phyloP scores from a whole-genome alignment of 1,140 invertebrate genomes.

The Hylaeus anthracinus region DNA sequence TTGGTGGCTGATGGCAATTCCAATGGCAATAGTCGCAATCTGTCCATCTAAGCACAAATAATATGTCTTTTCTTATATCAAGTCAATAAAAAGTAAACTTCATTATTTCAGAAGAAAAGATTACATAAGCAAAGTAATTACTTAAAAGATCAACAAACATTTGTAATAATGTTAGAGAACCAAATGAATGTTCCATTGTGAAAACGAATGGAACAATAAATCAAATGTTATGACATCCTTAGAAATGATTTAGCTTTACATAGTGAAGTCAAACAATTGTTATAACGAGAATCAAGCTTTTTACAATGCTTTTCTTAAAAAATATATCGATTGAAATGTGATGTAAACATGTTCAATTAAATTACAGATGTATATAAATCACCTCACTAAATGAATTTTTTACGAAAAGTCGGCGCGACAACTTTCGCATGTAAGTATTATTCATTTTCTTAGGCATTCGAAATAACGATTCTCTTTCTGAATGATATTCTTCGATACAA shows the following conservation, averaged over 20 bases:
- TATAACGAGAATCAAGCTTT: no score
- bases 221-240: background rate
- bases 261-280: no score
- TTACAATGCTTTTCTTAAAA: background rate
- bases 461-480: background rate
- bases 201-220: background rate
- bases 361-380: constrained; percentile 2
- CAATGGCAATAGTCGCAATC: constrained; percentile 67
- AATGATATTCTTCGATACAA: background rate
- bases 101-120: background rate
- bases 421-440: background rate
- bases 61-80: background rate
- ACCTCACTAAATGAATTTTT: background rate
- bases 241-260: background rate
- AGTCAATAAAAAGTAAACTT: constrained; percentile 1
- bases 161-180: background rate
- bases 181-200: no score
- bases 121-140: background rate
- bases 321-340: background rate
- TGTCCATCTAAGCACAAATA: constrained; percentile 68
- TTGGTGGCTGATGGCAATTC: constrained; percentile 67
- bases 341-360: background rate
- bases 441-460: background rate
- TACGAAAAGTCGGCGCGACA: background rate
- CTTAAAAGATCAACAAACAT: background rate